Evolutionary conservation across 2,797 vertebrate genomes (phyloP), one percentile per base, ranked within the genome.

Genomic region (Delichon dasypus): DNA sequence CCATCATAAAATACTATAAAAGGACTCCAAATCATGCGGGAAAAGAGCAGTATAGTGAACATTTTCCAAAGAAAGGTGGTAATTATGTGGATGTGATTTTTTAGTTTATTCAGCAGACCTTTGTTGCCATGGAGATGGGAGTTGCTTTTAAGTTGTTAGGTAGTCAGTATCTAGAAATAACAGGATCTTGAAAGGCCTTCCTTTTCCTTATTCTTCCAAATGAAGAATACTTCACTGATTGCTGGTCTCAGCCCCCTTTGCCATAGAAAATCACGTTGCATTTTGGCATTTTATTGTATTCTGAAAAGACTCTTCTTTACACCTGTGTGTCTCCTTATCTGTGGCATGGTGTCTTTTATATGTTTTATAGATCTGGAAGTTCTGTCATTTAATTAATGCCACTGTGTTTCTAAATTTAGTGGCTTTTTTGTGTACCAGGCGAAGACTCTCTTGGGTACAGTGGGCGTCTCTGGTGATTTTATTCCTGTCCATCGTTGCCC

Each of bases 391-490:
- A 55, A 75, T 75, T 70, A 55, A n/a, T 93, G 40, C 42, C 36
- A 8, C 30, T 30, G 5, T 45, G 40, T 93, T 75, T 94, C 88
- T 95, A 71, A 97, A 70, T 42, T 50, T 47, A n/a, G 23, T 82
- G 94, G 83, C 75, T 96, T 90, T 97, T 95, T 85, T 97, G 84
- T 97, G 89, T 96, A 5, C 79, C 95, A 99, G 99, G 98, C 98
- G 98, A 94, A 98, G 97, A 61, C 97, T 99, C 86, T 99, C 98
- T 78, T 98, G 98, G 98, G 98, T 99, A 65, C 99, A 99, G 62
- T 99, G 99, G 99, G 99, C 99, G 3, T 98, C 99, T 40, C 97
- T 99, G 48, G 82, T 99, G 48, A 98, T 99, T 96, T 98, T 99
- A 27, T 99, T 99, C 97, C 97, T 99, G 51, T 98, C 99, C 92